Evolutionary conservation across 2,113 vertebrate species (phyloP).

Genomic region (Vidua macroura): DNA sequence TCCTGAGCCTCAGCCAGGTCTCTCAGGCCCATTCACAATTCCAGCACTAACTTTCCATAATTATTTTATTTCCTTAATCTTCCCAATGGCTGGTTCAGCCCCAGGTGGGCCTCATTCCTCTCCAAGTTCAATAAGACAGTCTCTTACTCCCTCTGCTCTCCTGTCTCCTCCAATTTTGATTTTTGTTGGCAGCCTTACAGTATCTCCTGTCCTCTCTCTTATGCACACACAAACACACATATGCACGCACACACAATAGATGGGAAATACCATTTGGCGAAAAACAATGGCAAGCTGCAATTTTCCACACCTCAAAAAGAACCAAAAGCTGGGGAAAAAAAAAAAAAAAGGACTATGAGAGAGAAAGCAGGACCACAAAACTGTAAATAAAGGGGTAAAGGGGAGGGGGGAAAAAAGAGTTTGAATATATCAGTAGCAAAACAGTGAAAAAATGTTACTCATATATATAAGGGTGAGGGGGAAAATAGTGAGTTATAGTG

Average conservation of each 20-base stretch:
- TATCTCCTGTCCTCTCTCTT: conserved; percentile 17
- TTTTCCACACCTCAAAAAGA: not conserved
- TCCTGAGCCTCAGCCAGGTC: conserved; percentile 65
- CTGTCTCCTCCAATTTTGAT: conserved; percentile 60
- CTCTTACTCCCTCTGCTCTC: conserved; percentile 64
- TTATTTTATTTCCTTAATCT: conserved; percentile 78
- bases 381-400: not conserved
- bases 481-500: not conserved
- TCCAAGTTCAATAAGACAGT: conserved; percentile 69
- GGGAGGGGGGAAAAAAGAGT: not conserved
- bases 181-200: conserved; percentile 50
- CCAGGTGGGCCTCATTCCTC: conserved; percentile 59
- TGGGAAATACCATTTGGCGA: not conserved
- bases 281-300: not conserved
- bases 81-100: conserved; percentile 67
- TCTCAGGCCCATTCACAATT: conserved; percentile 70
- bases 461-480: not conserved
- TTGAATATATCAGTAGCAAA: not conserved
- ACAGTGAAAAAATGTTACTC: not conserved
- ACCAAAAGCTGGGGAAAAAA: not conserved
- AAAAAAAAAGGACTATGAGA: not conserved
- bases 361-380: not conserved
- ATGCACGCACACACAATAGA: not conserved
- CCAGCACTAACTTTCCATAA: conserved; percentile 71
- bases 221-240: not conserved